phyloP scores from a whole-genome alignment of 2,113 vertebrate genomes.

The Scatophagus argus region DNA sequence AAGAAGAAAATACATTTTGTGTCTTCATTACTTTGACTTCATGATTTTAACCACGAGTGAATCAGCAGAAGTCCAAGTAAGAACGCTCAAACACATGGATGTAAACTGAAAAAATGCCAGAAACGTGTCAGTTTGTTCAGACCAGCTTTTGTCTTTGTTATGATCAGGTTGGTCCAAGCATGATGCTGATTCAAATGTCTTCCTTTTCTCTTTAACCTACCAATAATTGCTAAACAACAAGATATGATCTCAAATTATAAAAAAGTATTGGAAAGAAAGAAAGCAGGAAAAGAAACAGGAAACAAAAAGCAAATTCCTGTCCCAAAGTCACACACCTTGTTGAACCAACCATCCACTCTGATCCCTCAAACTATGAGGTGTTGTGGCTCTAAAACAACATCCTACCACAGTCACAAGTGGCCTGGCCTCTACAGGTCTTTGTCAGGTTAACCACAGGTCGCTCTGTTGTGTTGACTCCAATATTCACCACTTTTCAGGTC shows the following conservation, averaged over 20 bases:
- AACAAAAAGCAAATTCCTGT: neutral
- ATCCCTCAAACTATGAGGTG: neutral
- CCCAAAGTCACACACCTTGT: neutral
- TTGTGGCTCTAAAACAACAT: neutral
- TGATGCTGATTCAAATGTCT: too few species aligned
- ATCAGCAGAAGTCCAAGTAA: neutral
- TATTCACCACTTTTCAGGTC: neutral
- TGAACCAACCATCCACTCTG: neutral
- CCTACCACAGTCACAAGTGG: neutral
- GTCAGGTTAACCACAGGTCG: neutral
- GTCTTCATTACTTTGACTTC: constrained; percentile 3
- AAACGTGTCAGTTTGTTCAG: too few species aligned
- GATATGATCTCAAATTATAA: neutral
- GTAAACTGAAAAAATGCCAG: too few species aligned
- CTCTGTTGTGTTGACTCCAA: neutral
- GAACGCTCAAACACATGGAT: neutral
- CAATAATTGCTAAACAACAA: neutral
- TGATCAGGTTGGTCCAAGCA: neutral
- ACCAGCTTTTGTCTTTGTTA: neutral
- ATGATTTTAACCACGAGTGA: neutral
- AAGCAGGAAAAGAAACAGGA: too few species aligned
- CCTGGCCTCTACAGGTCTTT: neutral
- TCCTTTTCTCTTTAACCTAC: neutral
- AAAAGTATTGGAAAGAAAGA: neutral
- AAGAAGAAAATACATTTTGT: constrained; percentile 31